phyloP scores from a whole-genome alignment of 2,797 vertebrate species.

The Valencia hispanica region DNA sequence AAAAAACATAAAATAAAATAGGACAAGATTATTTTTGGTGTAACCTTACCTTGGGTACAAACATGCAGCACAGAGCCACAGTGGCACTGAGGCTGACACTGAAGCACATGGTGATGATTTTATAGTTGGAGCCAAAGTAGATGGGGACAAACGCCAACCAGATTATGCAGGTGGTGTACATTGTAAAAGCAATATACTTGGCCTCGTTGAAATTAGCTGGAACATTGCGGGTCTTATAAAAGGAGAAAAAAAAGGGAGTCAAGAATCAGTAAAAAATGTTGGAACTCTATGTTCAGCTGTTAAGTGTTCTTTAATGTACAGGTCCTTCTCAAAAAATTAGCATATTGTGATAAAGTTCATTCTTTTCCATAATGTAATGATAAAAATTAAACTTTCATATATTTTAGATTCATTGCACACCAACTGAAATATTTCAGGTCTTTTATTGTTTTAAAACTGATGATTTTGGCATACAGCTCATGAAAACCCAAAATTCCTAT shows the following conservation, averaged over 20 bases:
- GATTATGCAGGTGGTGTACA: conserved; percentile 99
- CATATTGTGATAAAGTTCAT: too few species aligned
- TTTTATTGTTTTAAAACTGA: too few species aligned
- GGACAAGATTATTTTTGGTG: neutral
- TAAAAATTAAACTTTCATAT: too few species aligned
- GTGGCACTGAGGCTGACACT: conserved; percentile 97
- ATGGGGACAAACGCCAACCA: conserved; percentile 99
- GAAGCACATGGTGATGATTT: conserved; percentile 99
- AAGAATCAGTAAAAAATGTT: conserved; percentile 3
- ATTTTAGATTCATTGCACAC: too few species aligned
- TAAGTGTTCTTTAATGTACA: neutral
- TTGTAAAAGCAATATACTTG: conserved; percentile 98
- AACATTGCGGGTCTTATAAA: conserved; percentile 89
- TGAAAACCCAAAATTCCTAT: too few species aligned
- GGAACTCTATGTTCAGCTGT: neutral
- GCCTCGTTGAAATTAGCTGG: conserved; percentile 98
- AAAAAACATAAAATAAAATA: neutral
- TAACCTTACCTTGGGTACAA: conserved; percentile 88
- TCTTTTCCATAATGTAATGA: too few species aligned
- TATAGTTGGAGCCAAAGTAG: conserved; percentile 99
- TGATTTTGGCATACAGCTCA: too few species aligned
- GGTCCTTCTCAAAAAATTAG: too few species aligned
- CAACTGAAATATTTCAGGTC: too few species aligned
- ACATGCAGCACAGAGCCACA: conserved; percentile 97
- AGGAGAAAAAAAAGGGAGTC: conserved; percentile 6